Percentiles rank a stretch among this genome's conserved stretches.
Conservation (phyloP, 2,888 invertebrate species). For the Drosophila neotestacea region DNA sequence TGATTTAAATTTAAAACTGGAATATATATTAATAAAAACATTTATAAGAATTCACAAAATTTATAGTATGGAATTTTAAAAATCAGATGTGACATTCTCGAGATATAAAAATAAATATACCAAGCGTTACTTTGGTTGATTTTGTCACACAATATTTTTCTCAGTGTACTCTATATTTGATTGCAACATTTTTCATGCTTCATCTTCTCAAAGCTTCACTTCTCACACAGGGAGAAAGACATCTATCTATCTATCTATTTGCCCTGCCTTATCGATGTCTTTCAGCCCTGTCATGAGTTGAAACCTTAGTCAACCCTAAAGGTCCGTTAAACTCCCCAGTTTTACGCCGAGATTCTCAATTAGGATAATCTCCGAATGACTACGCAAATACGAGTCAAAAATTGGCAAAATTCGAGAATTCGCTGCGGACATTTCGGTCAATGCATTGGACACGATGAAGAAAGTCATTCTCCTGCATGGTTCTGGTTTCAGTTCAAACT, state of each 20-base stretch:
- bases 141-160: conserved; percentile 16
- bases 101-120: too few relatives aligned
- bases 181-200: conserved; percentile 57
- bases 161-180: conserved; percentile 46
- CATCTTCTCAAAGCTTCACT: conserved; percentile 24
- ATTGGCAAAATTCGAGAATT: conserved; percentile 83
- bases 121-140: background rate
- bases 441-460: conserved; percentile 58
- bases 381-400: conserved; percentile 77
- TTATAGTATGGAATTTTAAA: too few relatives aligned
- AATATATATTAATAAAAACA: too few relatives aligned
- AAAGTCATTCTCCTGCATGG: conserved; percentile 37
- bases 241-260: conserved; percentile 48
- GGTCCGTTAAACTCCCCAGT: conserved; percentile 16
- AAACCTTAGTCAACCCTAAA: conserved; percentile 37
- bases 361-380: conserved; percentile 84
- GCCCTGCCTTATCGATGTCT: conserved; percentile 36
- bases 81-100: too few relatives aligned
- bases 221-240: background rate
- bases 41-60: too few relatives aligned
- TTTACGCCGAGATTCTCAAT: conserved; percentile 79
- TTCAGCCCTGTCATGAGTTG: conserved; percentile 31
- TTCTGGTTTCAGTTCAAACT: conserved; percentile 8
- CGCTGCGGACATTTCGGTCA: conserved; percentile 65
- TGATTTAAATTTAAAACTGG: too few relatives aligned